A percentile compares a stretch with the other conserved stretches of the same genome.
Evolutionary conservation across 2,888 invertebrate species (phyloP).

Genomic region (Sarcophaga carnaria): DNA sequence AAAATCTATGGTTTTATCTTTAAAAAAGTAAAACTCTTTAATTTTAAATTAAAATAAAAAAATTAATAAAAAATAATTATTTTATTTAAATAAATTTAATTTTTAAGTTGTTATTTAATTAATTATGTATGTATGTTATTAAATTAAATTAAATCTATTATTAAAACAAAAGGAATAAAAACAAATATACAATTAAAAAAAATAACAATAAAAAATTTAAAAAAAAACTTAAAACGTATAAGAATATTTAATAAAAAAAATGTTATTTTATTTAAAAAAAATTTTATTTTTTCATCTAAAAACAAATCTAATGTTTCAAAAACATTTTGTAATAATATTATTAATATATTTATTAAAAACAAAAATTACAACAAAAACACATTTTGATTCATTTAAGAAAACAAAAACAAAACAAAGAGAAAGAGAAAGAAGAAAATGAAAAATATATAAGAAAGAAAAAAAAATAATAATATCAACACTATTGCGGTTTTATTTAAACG

Average conservation of each 20-base stretch:
- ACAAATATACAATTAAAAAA: background rate
- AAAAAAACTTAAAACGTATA: slow-evolving; percentile 34
- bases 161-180: slow-evolving; percentile 24
- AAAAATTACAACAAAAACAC: slow-evolving; percentile 39
- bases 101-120: background rate
- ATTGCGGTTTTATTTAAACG: slow-evolving; percentile 31
- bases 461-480: background rate
- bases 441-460: slow-evolving; percentile 32
- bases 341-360: slow-evolving; percentile 38
- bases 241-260: slow-evolving; percentile 42
- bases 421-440: background rate
- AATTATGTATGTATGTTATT: slow-evolving; percentile 1
- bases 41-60: slow-evolving; percentile 42
- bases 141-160: background rate
- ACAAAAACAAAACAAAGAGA: background rate
- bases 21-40: slow-evolving; percentile 36
- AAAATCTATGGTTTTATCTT: slow-evolving; percentile 45
- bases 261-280: slow-evolving; percentile 57
- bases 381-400: slow-evolving; percentile 60
- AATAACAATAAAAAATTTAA: background rate
- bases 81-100: background rate
- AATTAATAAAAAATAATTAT: background rate
- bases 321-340: slow-evolving; percentile 66
- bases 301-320: slow-evolving; percentile 65
- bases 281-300: slow-evolving; percentile 67